Conservation (phyloP, 2,113 vertebrate genomes). For the Felis catus region DNA sequence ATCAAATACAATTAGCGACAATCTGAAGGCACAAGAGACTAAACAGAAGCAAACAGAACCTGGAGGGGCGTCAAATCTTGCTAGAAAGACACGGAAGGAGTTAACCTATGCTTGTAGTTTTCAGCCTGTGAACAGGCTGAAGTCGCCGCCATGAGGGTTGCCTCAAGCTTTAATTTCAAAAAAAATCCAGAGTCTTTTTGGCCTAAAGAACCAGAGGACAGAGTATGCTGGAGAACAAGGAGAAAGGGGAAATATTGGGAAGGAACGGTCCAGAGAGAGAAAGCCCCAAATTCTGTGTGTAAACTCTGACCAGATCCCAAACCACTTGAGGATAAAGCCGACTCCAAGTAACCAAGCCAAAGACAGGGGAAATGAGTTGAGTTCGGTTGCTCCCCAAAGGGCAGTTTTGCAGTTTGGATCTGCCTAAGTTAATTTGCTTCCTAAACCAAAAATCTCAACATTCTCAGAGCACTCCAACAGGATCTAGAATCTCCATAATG, state of each 20-base stretch:
- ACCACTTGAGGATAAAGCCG: neutral
- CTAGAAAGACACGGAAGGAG: neutral
- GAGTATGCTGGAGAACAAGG: neutral
- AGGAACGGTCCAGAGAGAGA: neutral
- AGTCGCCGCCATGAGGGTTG: neutral
- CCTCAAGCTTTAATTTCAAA: neutral
- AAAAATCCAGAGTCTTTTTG: neutral
- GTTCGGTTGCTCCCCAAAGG: neutral
- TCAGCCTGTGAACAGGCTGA: neutral
- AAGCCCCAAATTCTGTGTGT: neutral
- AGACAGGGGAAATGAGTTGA: neutral
- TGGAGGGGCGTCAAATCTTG: neutral
- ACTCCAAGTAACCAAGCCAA: neutral
- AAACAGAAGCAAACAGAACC: slow-evolving; percentile 10
- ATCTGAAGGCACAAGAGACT: neutral
- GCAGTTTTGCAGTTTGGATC: neutral
- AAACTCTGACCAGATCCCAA: neutral
- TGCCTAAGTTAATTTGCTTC: neutral
- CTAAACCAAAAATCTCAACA: slow-evolving; percentile 6
- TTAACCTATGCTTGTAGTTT: neutral
- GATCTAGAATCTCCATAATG: neutral
- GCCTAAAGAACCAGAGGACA: neutral
- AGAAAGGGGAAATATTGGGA: neutral
- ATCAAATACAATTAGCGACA: neutral
- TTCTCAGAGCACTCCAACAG: neutral